Evolutionary conservation across 92 coral and sea anemone genomes (phyloP), one percentile per base, ranked within the genome.

Genomic region (Isaurus tuberculatus): DNA sequence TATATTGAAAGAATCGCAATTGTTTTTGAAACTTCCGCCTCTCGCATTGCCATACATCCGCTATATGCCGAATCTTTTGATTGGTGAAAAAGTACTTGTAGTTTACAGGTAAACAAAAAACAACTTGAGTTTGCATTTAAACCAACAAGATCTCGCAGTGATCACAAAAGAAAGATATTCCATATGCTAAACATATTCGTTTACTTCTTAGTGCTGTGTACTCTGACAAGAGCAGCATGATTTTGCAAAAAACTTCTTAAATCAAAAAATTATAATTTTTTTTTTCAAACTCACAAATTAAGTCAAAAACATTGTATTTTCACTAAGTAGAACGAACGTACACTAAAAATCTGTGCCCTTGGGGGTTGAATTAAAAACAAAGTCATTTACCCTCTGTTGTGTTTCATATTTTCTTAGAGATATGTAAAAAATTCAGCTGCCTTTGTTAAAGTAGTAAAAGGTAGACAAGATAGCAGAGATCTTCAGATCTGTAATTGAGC

Each of bases 371-470:
- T 15, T 14, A 10, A 77, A 32, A 61, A 23, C 31, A 33, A 19
- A 60, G 26, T 26, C 36, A 20, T 57, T 11, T 57, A 77, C 67
- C 64, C 26, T 75, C 32, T 8, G 10, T 20, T 22, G 23, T 0
- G 66, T 26, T 22, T 6, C 15, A 19, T 77, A 5, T 57, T 58
- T 55, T 37, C 25, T 20, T 22, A 23, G 65, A 60, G 49, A 60
- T 40, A 40, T 77, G 48, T 77, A 43, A 77, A 60, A 34, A 8
- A 57, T 57, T 25, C 82, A 77, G 82, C 82, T 77, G 82, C 43
- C 36, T 20, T 57, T 34, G 32, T 29, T 20, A 32, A 53, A 58
- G 70, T 57, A 43, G 34, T 34, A 60, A 77, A 60, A 36, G 13
- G 51, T 25, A 58, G 26, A 22, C 70, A 27, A 5, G 4, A 60